phyloP scores from a whole-genome alignment of 2,113 vertebrate species.

The Proterorhinus semilunaris region DNA sequence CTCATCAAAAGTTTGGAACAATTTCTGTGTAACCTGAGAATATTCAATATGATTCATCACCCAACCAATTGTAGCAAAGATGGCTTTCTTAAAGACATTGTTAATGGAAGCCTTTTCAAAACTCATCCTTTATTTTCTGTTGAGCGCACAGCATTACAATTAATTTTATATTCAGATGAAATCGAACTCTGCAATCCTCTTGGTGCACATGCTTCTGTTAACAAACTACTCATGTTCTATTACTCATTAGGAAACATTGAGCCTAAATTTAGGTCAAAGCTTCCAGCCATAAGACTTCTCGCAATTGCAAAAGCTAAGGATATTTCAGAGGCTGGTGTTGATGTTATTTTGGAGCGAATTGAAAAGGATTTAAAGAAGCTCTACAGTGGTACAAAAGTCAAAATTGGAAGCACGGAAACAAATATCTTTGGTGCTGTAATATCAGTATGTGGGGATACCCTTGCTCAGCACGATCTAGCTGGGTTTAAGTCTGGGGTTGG shows the following conservation, averaged over 20 bases:
- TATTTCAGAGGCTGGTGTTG: not conserved
- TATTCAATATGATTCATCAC: not conserved
- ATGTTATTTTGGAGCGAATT: not conserved
- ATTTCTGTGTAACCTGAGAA: not conserved
- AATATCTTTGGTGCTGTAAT: not conserved
- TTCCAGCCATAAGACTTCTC: not conserved
- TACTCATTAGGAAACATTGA: not conserved
- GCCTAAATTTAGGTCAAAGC: not conserved
- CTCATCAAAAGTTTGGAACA: slow-evolving; percentile 1
- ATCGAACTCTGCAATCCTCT: not conserved
- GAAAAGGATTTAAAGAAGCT: not conserved
- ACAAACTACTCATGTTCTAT: not conserved
- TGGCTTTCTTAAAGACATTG: not conserved
- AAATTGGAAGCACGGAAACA: not conserved
- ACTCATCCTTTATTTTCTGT: not conserved
- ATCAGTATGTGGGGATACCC: not conserved
- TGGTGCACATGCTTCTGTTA: not conserved
- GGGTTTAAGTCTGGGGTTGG: not conserved
- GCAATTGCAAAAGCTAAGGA: not conserved
- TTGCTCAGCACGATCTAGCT: not conserved
- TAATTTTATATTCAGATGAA: not conserved
- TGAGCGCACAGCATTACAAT: not conserved
- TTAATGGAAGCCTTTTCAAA: not conserved
- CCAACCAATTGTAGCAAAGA: not conserved
- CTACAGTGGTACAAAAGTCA: not conserved